Evolutionary conservation across 2,888 invertebrate genomes (phyloP).

Genomic region (Heterodera filipjevi): DNA sequence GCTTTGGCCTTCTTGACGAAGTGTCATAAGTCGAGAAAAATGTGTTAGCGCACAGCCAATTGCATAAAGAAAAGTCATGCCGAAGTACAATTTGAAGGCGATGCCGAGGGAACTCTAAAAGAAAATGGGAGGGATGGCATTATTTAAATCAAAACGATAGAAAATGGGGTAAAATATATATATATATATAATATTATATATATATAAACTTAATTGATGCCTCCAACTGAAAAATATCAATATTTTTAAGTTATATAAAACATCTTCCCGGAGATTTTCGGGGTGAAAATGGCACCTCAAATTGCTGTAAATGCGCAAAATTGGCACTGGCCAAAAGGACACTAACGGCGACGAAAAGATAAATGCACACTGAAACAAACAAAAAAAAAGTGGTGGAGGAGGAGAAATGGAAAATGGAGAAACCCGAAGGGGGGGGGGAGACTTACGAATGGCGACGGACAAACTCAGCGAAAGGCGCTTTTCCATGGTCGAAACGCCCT

Average conservation of each 20-base stretch:
- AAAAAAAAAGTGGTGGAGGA: no score
- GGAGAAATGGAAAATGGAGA: no score
- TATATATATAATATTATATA: no score
- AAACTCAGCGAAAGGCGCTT: constrained; percentile 28
- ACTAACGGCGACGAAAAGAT: constrained; percentile 1
- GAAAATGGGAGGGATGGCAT: background rate
- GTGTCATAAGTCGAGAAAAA: constrained; percentile 23
- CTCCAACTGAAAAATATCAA: no score
- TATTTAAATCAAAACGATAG: no score
- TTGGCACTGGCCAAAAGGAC: constrained; percentile 5
- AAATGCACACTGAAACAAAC: constrained; percentile 16
- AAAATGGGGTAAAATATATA: no score
- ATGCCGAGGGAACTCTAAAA: constrained; percentile 29
- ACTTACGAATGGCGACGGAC: constrained; percentile 30
- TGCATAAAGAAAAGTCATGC: constrained; percentile 19
- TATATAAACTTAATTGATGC: no score
- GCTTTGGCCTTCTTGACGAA: background rate
- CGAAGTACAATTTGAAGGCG: constrained; percentile 31
- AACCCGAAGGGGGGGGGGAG: no score
- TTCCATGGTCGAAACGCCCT: constrained; percentile 21
- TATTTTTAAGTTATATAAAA: no score
- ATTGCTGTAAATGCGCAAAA: constrained; percentile 17
- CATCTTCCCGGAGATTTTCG: no score
- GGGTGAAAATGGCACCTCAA: background rate
- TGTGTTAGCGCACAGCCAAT: constrained; percentile 24